Base-by-base conservation (phyloP, 2,113 vertebrate genomes). In the Equus quagga region DNA sequence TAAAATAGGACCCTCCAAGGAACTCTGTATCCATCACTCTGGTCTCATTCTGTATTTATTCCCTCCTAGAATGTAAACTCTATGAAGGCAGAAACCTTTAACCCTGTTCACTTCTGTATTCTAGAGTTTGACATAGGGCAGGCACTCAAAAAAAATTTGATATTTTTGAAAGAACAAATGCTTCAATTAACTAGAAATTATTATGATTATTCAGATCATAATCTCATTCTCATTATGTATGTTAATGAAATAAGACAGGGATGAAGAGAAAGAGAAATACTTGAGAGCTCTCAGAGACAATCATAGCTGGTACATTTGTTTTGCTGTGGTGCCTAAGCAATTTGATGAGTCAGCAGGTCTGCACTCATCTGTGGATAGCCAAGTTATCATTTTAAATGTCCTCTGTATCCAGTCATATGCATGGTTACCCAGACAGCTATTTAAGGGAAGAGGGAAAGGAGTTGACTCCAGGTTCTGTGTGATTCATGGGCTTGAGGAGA, bases 301-400 rank as follows among this genome's bases (percentile, higher is more conserved):
- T 44, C 8, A 26, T 69, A 2, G 2, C 36, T 36, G 23, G 36
- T 33, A 44, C 15, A n/a, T 33, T 84, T 36, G 41, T 85, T 56
- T 33, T 79, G 19, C 41, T 65, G 14, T 2, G 1, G 56, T 9
- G 51, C n/a, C 85, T 46, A 28, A 76, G 78, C 64, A 72, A 1
- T 96, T 91, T 91, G 93, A 91, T 89, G 95, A 91, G 60, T 97
- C 97, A 97, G 93, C 96, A 85, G 33, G 76, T 97, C 60, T 81
- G 41, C 33, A 6, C 26, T 72, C 72, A 84, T 86, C 76, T 94
- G 46, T 75, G 31, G 33, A 94, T 58, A n/a, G 91, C 41, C 89
- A 89, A 88, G 24, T 24, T n/a, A 5, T 60, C 89, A 89, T 94
- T 97, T 96, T 18, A 0, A 54, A 95, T 93, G 1, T 95, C 80